phyloP scores from a whole-genome alignment of 2,797 vertebrate species.

The Pantherophis vulpinus region DNA sequence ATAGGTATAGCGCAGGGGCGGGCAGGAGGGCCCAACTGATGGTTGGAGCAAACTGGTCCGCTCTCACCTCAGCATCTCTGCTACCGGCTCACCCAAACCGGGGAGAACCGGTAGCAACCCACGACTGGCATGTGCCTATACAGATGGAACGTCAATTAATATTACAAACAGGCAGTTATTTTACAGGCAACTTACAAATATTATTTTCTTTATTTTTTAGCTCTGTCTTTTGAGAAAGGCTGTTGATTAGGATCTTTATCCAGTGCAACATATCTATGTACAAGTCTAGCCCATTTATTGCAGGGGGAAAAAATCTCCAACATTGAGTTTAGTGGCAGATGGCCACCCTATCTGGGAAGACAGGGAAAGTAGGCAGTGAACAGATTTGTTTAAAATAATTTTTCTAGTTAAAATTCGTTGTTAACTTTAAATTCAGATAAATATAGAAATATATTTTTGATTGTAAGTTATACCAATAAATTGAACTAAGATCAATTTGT shows the following conservation, averaged over 20 bases:
- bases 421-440: neutral
- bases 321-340: neutral
- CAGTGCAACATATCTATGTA: neutral
- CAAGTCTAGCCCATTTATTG: neutral
- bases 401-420: neutral
- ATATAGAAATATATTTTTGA: neutral
- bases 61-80: too few species aligned
- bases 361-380: neutral
- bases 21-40: too few species aligned
- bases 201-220: neutral
- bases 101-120: too few species aligned
- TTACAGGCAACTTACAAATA: neutral
- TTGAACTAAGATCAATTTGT: constrained; percentile 61
- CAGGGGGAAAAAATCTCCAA: neutral
- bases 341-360: neutral
- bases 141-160: neutral
- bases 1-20: too few species aligned
- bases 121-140: neutral
- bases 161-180: neutral
- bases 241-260: neutral
- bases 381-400: neutral
- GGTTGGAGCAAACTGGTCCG: too few species aligned
- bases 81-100: too few species aligned
- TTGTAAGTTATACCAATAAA: constrained; percentile 61
- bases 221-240: neutral